Evolutionary conservation across 2,888 invertebrate genomes (phyloP).

Genomic region (Apeira syringaria): DNA sequence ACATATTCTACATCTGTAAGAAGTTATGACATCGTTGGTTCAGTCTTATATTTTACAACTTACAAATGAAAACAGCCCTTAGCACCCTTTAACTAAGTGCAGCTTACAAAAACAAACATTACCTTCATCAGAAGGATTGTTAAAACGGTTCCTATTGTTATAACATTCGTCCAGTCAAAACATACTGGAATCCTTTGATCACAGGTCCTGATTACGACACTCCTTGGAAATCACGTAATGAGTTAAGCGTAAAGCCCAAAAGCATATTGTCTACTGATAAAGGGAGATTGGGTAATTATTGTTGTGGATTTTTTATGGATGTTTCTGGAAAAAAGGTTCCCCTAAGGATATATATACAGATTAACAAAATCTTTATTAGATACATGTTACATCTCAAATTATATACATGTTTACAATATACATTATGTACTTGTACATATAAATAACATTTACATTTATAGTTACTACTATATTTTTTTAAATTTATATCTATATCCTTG

Average conservation of each 20-base stretch:
- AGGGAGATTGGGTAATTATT: conserved; percentile 8
- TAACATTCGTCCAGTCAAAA: conserved; percentile 53
- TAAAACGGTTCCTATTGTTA: conserved; percentile 23
- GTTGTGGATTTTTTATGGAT: conserved; percentile 12
- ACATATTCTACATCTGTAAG: no score
- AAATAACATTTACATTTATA: no score
- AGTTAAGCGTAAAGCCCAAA: conserved; percentile 55
- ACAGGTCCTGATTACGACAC: conserved; percentile 52
- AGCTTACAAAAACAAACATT: conserved; percentile 28
- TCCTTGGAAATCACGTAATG: conserved; percentile 75
- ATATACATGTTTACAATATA: no score
- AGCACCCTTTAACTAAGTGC: conserved; percentile 10
- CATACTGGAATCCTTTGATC: conserved; percentile 69
- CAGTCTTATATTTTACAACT: conserved; percentile 1
- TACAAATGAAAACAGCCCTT: conserved; percentile 8
- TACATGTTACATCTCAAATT: no score
- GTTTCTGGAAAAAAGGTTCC: conserved; percentile 9
- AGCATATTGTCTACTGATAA: conserved; percentile 17
- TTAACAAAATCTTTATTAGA: no score
- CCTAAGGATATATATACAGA: no score
- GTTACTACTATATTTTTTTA: no score
- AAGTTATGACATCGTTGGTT: no score
- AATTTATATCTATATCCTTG: no score
- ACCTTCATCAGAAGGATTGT: conserved; percentile 21
- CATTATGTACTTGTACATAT: no score